Conservation (phyloP, 2,797 vertebrate genomes). For the Rhinophrynus dorsalis region DNA sequence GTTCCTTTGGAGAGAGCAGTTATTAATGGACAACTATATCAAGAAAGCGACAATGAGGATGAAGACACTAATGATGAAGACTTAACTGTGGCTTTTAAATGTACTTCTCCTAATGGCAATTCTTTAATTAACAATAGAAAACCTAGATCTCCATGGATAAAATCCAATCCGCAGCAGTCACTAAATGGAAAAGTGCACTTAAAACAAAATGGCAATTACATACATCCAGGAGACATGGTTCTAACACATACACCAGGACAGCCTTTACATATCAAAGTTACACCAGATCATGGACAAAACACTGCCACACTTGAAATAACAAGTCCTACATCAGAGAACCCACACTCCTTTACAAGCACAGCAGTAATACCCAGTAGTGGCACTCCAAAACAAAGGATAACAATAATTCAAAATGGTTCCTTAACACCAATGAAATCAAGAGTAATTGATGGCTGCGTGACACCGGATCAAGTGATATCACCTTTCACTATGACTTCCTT, state of each 20-base stretch:
- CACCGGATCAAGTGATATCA: slow-evolving; percentile 77
- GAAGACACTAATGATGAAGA: slow-evolving; percentile 77
- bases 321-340: slow-evolving; percentile 82
- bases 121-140: slow-evolving; percentile 77
- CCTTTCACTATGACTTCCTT: slow-evolving; percentile 83
- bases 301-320: slow-evolving; percentile 91
- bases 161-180: slow-evolving; percentile 75
- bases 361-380: slow-evolving; percentile 93
- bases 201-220: slow-evolving; percentile 80
- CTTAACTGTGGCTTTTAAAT: slow-evolving; percentile 70
- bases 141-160: slow-evolving; percentile 80
- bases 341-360: slow-evolving; percentile 90
- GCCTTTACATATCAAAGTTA: slow-evolving; percentile 93
- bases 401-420: slow-evolving; percentile 89
- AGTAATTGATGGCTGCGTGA: slow-evolving; percentile 73
- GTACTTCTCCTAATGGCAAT: slow-evolving; percentile 71
- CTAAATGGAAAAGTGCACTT: slow-evolving; percentile 80
- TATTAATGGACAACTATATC: slow-evolving; percentile 83
- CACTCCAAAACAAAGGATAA: slow-evolving; percentile 91
- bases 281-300: slow-evolving; percentile 88
- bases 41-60: slow-evolving; percentile 76
- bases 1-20: slow-evolving; percentile 78
- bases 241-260: slow-evolving; percentile 89
- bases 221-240: slow-evolving; percentile 84
- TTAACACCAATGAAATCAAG: slow-evolving; percentile 80